Base-by-base conservation (phyloP, 2,113 vertebrate genomes). In the Tragelaphus scriptus region DNA sequence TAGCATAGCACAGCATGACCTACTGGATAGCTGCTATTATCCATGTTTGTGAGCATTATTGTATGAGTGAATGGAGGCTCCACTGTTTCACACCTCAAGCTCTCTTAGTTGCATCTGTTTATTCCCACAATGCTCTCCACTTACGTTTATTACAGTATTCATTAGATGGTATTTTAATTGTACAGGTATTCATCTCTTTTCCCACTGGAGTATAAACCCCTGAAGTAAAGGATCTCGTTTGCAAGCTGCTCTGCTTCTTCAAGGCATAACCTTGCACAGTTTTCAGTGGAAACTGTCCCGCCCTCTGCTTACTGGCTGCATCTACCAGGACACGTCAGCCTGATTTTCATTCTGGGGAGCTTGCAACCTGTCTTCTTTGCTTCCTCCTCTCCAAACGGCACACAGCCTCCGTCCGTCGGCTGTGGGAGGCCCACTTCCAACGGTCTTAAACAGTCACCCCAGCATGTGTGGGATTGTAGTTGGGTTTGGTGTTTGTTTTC, bases 401-500 rank as follows among this genome's bases (percentile, higher is more conserved):
- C 81, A 21, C 40, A 58, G n/a, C 32, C 26, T 40, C 90, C 28
- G 16, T 14, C 59, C 32, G 7, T n/a, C 2, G 1, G 23, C 25
- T 7, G 40, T 21, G 80, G 49, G 21, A 75, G 80, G 71, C 53
- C 71, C 59, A 23, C 13, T 77, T 68, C 59, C 28, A 30, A 10
- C 0, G 9, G 47, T 61, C 30, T 80, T 7, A 5, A 7, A 17
- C 2, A 3, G 28, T 51, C 14, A 30, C 56, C 16, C 19, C 65
- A 71, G 49, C 30, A 36, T 9, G 25, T 79, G 49, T 40, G 26
- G n/a, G 14, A 40, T 2, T 65, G 40, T 89, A 49, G 63, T 47
- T 93, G 95, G 61, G 53, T 94, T 77, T 97, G 61, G 47, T 68
- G 36, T 61, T 56, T 91, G 61, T 92, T 95, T 88, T 68, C 12